Percentiles rank a stretch among this genome's conserved stretches.
Conservation (phyloP, 1,140 invertebrate species). For the Papilio machaon region DNA sequence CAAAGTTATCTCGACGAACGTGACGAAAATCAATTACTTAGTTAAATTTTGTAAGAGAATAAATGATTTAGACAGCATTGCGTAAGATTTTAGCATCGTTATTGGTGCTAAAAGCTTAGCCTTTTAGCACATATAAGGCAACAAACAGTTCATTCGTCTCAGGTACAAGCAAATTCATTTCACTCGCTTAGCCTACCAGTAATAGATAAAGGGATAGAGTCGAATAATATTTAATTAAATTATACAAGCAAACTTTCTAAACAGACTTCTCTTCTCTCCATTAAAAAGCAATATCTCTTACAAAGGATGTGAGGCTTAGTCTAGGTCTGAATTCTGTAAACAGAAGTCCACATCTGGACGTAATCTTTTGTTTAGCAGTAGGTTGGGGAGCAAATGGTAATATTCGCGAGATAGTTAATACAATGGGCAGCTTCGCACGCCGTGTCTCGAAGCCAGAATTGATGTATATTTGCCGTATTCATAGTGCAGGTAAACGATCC, state of each 20-base stretch:
- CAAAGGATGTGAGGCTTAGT: background rate
- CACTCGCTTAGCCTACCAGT: too few species aligned
- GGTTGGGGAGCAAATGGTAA: constrained; percentile 35
- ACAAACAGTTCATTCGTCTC: too few species aligned
- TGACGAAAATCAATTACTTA: constrained; percentile 13
- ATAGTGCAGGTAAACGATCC: background rate
- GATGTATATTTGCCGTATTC: constrained; percentile 26
- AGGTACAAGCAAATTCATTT: too few species aligned
- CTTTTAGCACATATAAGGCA: too few species aligned
- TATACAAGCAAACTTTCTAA: background rate
- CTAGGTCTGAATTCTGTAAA: background rate
- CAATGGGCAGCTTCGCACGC: constrained; percentile 44
- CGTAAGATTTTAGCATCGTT: too few species aligned
- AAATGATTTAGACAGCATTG: too few species aligned
- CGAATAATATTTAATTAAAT: too few species aligned
- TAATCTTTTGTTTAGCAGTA: constrained; percentile 15
- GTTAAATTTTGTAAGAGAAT: background rate
- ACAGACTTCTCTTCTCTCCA: background rate
- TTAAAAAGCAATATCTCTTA: background rate
- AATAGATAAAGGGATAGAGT: background rate
- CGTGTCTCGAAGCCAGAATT: constrained; percentile 40
- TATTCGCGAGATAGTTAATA: constrained; percentile 48
- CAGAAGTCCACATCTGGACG: constrained; percentile 8
- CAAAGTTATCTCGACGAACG: constrained; percentile 32
- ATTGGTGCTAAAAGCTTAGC: too few species aligned